Conservation (phyloP, 2,797 vertebrate species). For the Eurystomus glaucurus region DNA sequence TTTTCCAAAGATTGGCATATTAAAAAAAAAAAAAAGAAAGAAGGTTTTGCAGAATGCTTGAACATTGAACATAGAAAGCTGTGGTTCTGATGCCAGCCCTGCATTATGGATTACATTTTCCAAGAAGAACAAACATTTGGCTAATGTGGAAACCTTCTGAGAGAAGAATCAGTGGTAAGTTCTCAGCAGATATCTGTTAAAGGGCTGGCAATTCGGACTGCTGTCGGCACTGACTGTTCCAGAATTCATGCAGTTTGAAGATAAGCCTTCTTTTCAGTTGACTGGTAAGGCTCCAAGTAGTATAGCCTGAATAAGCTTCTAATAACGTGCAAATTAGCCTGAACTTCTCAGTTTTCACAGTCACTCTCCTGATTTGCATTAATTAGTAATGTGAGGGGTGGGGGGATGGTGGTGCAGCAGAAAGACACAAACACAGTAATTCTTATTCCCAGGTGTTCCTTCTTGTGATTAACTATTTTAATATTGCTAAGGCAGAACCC, state of each 20-base stretch:
- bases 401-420: neutral
- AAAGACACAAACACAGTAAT: neutral
- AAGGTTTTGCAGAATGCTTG: neutral
- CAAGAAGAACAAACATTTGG: neutral
- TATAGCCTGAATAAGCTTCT: neutral
- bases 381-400: neutral
- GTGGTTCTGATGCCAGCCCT: neutral
- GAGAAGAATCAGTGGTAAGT: neutral
- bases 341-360: neutral
- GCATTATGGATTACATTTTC: neutral
- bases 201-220: neutral
- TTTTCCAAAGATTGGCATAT: neutral
- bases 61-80: neutral
- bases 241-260: neutral
- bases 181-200: neutral
- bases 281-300: neutral
- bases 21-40: neutral
- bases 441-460: neutral
- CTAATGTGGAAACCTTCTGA: neutral
- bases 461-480: neutral
- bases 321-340: neutral
- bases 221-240: neutral
- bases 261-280: neutral
- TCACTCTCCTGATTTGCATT: neutral
- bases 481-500: neutral